Conservation (phyloP, 2,113 vertebrate genomes). For the Protomyctophum bolini region DNA sequence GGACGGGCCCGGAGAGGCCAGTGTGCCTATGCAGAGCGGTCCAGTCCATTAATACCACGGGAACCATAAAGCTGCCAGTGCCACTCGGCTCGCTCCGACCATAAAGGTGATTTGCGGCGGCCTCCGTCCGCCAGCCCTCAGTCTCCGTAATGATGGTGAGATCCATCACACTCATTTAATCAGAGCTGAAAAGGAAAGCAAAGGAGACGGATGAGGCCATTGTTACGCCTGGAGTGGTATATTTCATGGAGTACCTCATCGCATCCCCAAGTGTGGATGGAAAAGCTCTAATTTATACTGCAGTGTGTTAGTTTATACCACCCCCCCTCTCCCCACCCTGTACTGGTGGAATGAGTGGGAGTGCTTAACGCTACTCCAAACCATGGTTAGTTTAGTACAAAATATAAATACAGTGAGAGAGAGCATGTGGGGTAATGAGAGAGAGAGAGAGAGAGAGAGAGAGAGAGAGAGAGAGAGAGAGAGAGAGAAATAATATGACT, state of each 20-base stretch:
- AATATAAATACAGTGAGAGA: not conserved
- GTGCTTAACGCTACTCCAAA: constrained; percentile 12
- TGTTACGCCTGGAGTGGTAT: constrained; percentile 54
- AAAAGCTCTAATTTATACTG: constrained; percentile 4
- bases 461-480: not conserved
- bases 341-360: constrained; percentile 20
- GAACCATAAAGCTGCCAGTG: constrained; percentile 71
- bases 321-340: too few relatives aligned
- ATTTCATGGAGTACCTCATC: constrained; percentile 55
- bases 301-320: constrained; percentile 12
- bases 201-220: constrained; percentile 65
- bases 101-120: constrained; percentile 75
- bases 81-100: constrained; percentile 62
- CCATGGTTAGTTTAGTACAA: too few relatives aligned
- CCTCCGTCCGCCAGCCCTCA: constrained; percentile 59
- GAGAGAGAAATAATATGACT: too few relatives aligned
- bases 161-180: constrained; percentile 77
- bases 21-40: constrained; percentile 54
- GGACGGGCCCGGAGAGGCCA: constrained; percentile 41
- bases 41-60: constrained; percentile 66
- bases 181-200: constrained; percentile 72
- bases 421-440: not conserved
- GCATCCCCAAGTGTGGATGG: constrained; percentile 33
- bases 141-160: constrained; percentile 68
- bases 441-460: not conserved